Evolutionary conservation across 2,797 vertebrate species (phyloP).

Genomic region (Paramormyrops hopkinsi): DNA sequence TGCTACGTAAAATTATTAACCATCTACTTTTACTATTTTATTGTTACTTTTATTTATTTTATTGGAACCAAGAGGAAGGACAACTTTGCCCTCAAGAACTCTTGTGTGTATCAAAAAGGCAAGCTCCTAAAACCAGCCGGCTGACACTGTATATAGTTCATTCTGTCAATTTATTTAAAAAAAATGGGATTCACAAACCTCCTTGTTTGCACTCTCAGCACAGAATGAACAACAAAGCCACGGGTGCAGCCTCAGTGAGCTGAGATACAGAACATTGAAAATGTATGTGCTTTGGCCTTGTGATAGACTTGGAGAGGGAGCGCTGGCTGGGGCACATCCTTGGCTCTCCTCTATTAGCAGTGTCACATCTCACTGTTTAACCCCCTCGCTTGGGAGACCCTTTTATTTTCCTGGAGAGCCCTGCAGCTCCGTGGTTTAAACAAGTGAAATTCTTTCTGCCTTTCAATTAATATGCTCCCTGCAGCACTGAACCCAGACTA

Average conservation of each 20-base stretch:
- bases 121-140: background rate
- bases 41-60: background rate
- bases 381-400: conserved; percentile 51
- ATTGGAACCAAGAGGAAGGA: background rate
- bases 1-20: background rate
- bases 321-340: conserved; percentile 49
- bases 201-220: background rate
- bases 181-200: background rate
- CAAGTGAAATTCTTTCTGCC: conserved; percentile 65
- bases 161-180: conserved; percentile 1
- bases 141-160: background rate
- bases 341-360: conserved; percentile 54
- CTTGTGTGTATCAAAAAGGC: background rate
- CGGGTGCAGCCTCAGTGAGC: conserved; percentile 21
- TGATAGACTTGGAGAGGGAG: conserved; percentile 46
- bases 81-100: background rate
- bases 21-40: background rate
- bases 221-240: conserved; percentile 26
- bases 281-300: conserved; percentile 38
- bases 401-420: conserved; percentile 68
- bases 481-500: conserved; percentile 56
- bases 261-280: conserved; percentile 41
- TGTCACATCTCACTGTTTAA: conserved; percentile 49
- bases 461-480: conserved; percentile 72
- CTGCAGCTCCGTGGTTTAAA: conserved; percentile 65